Evolutionary conservation across 2,113 vertebrate species (phyloP), one percentile per base, ranked within the genome.

Genomic region (Channa maculata): DNA sequence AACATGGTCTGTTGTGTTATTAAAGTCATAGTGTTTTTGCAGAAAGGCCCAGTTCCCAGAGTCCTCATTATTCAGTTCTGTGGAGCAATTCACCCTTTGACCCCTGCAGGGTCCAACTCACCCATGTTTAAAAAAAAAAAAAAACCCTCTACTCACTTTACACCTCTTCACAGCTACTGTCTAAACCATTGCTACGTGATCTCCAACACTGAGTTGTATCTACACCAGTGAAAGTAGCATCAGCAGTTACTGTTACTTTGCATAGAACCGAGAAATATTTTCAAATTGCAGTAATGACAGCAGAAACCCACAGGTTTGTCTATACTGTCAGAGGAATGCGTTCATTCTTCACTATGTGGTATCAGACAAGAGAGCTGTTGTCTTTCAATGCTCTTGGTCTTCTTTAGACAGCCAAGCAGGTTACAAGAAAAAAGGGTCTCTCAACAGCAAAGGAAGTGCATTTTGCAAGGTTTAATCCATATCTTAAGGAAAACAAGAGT

Each of bases 321-420:
- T 78, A 75, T 80, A 82, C 80, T 73, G 80, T 80, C 87, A 85
- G 75, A 83, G 89, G 89, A 92, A 91, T 90, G 85, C 43, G 57
- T 85, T 83, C 45, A 10, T 57, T 65, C 61, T 84, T 60, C 50
- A 72, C 2, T 60, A 5, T 83, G 77, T 6, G 45, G 70, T 74
- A 61, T 65, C 44, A 67, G 62, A 88, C 66, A 88, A 83, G 48
- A 80, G 79, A 71, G 52, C 60, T 13, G 76, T 85, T 82, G 79
- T 86, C 81, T 87, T 86, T 86, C 76, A 52, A 82, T 67, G 71
- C 59, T 76, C 59, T 61, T 87, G 8, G 61, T 53, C 34, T 39
- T 8, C 73, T 15, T 71, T 55, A 12, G 15, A 86, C 11, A 65
- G 24, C n/a, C 1, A 9, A 33, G 48, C 5, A 60, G 46, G 68